These are phyloP conservation scores for Semnornis frantzii DNA, from an alignment of 2,113 vertebrate genomes.

Conservation along the genomic window DNA sequence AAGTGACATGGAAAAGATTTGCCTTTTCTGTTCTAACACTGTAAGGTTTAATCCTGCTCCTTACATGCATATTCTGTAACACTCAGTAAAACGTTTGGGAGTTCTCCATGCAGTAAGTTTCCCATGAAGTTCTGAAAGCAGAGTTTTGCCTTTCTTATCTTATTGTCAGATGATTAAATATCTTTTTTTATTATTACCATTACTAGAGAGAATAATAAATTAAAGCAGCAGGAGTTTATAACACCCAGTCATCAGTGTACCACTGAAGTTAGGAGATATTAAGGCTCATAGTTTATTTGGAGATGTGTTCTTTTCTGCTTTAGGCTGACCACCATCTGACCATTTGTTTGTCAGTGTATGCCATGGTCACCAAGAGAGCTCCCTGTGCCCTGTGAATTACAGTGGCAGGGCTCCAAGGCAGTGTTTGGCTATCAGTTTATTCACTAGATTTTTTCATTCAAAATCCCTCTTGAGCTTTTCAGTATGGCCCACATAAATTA, in stretches of 20 bases:
- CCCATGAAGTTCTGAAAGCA: conserved; percentile 16
- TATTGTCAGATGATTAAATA: background rate
- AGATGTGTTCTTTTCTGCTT: background rate
- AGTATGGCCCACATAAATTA: conserved; percentile 65
- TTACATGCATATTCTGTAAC: background rate
- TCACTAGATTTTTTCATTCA: conserved; percentile 62
- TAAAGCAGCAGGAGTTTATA: background rate
- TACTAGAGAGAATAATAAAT: background rate
- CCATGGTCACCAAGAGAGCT: conserved; percentile 13
- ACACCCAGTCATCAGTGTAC: background rate
- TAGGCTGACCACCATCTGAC: background rate
- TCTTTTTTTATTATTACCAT: background rate
- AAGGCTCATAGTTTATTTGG: background rate
- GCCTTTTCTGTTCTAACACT: background rate
- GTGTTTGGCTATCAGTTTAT: conserved; percentile 60
- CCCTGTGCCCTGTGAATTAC: background rate
- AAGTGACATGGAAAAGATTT: background rate
- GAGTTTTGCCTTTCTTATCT: conserved; percentile 5
- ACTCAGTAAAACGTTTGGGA: background rate
- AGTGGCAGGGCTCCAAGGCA: conserved; percentile 64
- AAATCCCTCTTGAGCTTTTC: conserved; percentile 63
- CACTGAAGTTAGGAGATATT: background rate
- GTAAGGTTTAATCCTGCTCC: background rate
- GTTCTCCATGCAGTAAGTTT: background rate
- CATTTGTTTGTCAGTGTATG: background rate